Percentiles rank a stretch among this genome's conserved stretches.
Evolutionary conservation across 2,113 vertebrate genomes (phyloP).

Genomic region (Herpailurus yagouaroundi): DNA sequence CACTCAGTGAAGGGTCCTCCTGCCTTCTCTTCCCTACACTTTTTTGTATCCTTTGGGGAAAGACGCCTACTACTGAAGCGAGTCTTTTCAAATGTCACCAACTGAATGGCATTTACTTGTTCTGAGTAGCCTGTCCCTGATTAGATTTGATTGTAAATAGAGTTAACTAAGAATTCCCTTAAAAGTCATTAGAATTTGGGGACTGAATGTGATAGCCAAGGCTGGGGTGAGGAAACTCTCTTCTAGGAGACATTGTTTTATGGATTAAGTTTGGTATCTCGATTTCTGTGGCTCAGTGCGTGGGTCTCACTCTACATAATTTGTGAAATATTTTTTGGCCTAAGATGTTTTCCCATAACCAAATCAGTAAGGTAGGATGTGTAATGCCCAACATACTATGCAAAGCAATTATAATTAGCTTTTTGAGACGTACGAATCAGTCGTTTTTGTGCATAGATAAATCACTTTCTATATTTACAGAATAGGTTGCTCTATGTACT

Average conservation of each 20-base stretch:
- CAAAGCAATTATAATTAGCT: neutral
- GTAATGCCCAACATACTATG: neutral
- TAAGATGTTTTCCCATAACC: neutral
- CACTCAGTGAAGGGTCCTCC: too few species aligned
- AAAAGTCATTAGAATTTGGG: neutral
- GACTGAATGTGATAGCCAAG: neutral
- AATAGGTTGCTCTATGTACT: accelerated
- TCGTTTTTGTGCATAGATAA: neutral
- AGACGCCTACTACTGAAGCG: neutral
- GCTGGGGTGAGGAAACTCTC: neutral
- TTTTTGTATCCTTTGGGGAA: neutral
- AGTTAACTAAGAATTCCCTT: neutral
- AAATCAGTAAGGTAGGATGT: neutral
- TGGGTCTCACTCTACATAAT: neutral
- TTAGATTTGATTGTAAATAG: neutral
- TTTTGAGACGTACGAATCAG: neutral
- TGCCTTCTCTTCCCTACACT: neutral
- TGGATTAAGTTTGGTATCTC: too few species aligned
- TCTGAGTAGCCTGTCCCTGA: neutral
- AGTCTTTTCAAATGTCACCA: neutral
- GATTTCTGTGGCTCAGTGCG: neutral
- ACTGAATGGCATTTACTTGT: neutral
- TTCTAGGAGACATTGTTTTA: accelerated
- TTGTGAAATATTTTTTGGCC: neutral
- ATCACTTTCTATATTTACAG: neutral